Evolutionary conservation across 2,113 vertebrate genomes (phyloP), one percentile per base, ranked within the genome.

Genomic region (Oryzias curvinotus): DNA sequence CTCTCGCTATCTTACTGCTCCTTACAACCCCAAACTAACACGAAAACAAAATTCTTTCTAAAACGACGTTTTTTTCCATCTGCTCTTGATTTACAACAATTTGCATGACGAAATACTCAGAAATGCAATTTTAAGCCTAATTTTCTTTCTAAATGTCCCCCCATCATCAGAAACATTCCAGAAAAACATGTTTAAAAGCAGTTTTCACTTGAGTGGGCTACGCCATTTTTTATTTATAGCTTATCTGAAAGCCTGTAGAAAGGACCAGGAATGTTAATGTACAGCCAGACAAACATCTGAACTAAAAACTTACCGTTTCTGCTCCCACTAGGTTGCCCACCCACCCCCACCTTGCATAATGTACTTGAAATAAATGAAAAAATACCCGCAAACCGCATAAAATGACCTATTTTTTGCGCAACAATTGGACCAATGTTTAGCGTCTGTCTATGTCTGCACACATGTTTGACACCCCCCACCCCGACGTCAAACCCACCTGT

Each of bases 401-500:
- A 28, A 30, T 17, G 62, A 50, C 18, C 10, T 14, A 7, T 48
- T 1, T 23, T 41, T 51, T 25, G 18, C 8, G 43, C 59, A 52
- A 14, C 30, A 52, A 25, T 13, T 1, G 21, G 26, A 19, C 18
- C 49, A 5, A 16, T 21, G 21, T 14, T 19, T 18, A 53, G 16
- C 30, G 19, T 47, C 3, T 59, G 23, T 57, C 59, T 28, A 0
- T 13, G 7, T 58, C 30, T 25, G 54, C 47, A 18, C 25, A 47
- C 23, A 66, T 43, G 63, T 42, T 30, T 65, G 65, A 51, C 62
- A 52, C 65, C 50, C 36, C 8, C 36, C 21, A 21, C 21, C 21
- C 21, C 21, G 1, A 2, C 21, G 2, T 36, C 36, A 3, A n/a
- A 66, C 46, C 78, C 83, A 88, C 81, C 85, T 84, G 85, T 87